Evolutionary conservation across 2,888 invertebrate genomes (phyloP).

Genomic region (Palloptera scutellata): DNA sequence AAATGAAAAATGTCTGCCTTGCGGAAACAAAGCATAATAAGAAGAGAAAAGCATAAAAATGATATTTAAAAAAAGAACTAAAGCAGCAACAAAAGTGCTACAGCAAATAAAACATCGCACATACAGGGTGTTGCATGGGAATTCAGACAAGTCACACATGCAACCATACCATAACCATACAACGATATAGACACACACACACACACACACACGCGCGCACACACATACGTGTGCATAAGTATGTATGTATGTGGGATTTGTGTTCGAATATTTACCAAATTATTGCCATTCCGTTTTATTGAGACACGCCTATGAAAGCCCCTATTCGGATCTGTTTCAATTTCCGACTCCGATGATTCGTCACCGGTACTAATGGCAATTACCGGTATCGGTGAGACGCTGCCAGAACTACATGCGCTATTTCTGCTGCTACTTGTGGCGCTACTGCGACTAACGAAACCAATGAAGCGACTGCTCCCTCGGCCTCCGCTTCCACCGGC

Average conservation of each 20-base stretch:
- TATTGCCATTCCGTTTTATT: constrained; percentile 82
- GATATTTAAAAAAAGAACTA: no score
- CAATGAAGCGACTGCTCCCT: neutral
- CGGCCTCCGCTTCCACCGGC: constrained; percentile 20
- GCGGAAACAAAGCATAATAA: no score
- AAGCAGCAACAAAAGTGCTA: no score
- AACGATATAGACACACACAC: neutral
- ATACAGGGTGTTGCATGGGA: no score
- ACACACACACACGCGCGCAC: neutral
- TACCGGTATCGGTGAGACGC: constrained; percentile 56
- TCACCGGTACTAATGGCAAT: constrained; percentile 63
- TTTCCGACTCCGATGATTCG: constrained; percentile 82
- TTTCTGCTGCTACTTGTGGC: constrained; percentile 41
- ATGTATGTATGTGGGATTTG: neutral
- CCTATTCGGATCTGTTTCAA: constrained; percentile 80
- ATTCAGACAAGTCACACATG: no score
- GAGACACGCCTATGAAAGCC: constrained; percentile 81
- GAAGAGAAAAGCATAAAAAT: no score
- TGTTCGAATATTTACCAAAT: constrained; percentile 70
- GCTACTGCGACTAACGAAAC: constrained; percentile 20
- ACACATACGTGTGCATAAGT: neutral
- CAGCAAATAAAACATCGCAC: no score
- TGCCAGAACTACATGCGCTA: constrained; percentile 56
- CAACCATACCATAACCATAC: neutral
- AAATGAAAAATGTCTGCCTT: no score